Conservation (phyloP, 2,113 vertebrate genomes). For the Odontophorus gujanensis region DNA sequence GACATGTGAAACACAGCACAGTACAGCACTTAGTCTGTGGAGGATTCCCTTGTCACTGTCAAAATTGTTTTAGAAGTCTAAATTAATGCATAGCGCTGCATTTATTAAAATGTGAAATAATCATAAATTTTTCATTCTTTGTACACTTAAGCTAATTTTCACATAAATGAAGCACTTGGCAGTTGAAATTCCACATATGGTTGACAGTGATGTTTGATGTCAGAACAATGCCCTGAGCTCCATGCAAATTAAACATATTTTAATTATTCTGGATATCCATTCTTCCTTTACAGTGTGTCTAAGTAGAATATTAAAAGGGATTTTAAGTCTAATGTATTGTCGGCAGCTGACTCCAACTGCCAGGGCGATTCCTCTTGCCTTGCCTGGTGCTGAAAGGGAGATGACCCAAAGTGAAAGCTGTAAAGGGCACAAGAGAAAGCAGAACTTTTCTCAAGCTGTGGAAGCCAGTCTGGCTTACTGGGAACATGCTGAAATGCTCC, state of each 20-base stretch:
- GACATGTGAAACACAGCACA: slow-evolving; percentile 22
- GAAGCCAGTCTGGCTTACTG: not conserved
- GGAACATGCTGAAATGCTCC: not conserved
- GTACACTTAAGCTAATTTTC: slow-evolving; percentile 91
- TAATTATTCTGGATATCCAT: slow-evolving; percentile 84
- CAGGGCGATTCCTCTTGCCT: slow-evolving; percentile 1
- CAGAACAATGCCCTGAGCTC: slow-evolving; percentile 85
- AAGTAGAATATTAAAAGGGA: slow-evolving; percentile 71
- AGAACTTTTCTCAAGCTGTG: slow-evolving; percentile 18
- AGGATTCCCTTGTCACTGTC: slow-evolving; percentile 76
- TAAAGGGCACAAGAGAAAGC: not conserved
- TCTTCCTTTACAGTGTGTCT: slow-evolving; percentile 64
- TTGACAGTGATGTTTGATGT: slow-evolving; percentile 89
- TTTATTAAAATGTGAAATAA: slow-evolving; percentile 90
- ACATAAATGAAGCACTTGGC: slow-evolving; percentile 89
- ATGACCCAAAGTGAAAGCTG: not conserved
- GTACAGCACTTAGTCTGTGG: slow-evolving; percentile 49
- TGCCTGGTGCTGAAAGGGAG: not conserved
- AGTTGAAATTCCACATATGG: slow-evolving; percentile 81
- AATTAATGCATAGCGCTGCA: slow-evolving; percentile 89
- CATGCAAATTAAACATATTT: slow-evolving; percentile 83
- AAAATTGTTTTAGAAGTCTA: slow-evolving; percentile 84
- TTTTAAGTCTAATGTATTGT: slow-evolving; percentile 66
- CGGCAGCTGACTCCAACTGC: slow-evolving; percentile 20
- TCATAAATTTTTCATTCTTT: slow-evolving; percentile 93